Percentiles rank a stretch among this genome's conserved stretches.
Evolutionary conservation across 2,888 invertebrate genomes (phyloP).

Genomic region (Conus canariensis): DNA sequence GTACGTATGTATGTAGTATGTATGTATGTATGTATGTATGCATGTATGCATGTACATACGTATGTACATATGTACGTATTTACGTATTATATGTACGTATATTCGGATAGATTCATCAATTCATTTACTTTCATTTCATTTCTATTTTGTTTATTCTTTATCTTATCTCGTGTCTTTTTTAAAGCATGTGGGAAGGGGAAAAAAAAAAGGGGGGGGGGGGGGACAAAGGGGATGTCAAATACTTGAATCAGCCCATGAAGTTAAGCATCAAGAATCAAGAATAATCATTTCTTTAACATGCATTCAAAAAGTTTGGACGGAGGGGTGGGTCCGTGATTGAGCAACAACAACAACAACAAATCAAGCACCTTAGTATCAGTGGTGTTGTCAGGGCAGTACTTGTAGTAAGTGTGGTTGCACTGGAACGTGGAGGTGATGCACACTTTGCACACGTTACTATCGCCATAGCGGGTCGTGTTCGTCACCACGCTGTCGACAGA

Average conservation of each 20-base stretch:
- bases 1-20: neutral
- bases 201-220: neutral
- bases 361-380: neutral
- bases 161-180: too few relatives aligned
- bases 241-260: neutral
- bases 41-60: neutral
- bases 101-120: too few relatives aligned
- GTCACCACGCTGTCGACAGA: neutral
- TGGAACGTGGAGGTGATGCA: neutral
- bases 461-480: constrained; percentile 7
- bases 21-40: neutral
- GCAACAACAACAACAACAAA: too few relatives aligned
- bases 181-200: neutral
- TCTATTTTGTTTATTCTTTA: too few relatives aligned
- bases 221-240: neutral
- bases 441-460: constrained; percentile 11
- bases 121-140: neutral
- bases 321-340: too few relatives aligned
- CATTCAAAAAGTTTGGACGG: too few relatives aligned
- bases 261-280: too few relatives aligned
- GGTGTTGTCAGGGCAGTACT: neutral
- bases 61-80: neutral
- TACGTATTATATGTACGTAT: neutral
- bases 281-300: too few relatives aligned
- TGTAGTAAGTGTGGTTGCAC: neutral